Percentiles rank a stretch among this genome's conserved stretches.
phyloP scores from a whole-genome alignment of 2,888 invertebrate species.

The Ochlodes sylvanus region DNA sequence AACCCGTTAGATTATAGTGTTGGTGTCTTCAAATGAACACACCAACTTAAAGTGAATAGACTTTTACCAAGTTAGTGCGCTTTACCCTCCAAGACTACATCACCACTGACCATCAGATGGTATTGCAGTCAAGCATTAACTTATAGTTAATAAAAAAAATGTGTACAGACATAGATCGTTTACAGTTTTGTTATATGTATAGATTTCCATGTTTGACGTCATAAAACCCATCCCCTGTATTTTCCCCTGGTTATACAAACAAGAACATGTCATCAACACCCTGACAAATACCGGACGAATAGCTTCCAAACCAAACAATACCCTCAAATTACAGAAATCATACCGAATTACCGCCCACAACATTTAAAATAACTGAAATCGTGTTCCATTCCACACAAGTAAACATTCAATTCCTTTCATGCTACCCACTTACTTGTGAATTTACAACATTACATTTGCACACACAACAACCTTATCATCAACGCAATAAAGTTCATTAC shows the following conservation, averaged over 20 bases:
- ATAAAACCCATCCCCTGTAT: constrained; percentile 4
- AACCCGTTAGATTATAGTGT: too few relatives aligned
- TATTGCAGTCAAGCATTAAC: too few relatives aligned
- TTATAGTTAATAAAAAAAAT: too few relatives aligned
- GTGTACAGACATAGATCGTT: too few relatives aligned
- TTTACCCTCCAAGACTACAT: too few relatives aligned
- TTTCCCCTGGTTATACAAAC: constrained; percentile 30
- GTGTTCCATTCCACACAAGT: constrained; percentile 34
- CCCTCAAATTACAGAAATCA: constrained; percentile 59
- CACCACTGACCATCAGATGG: too few relatives aligned
- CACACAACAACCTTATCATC: constrained; percentile 34
- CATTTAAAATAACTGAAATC: constrained; percentile 35
- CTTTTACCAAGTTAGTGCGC: too few relatives aligned
- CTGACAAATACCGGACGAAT: constrained; percentile 49
- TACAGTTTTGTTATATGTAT: too few relatives aligned
- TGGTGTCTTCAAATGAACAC: too few relatives aligned
- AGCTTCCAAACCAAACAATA: constrained; percentile 62
- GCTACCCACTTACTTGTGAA: constrained; percentile 55
- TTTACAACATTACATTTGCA: constrained; percentile 1
- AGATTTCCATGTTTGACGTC: background rate
- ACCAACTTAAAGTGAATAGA: too few relatives aligned
- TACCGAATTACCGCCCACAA: constrained; percentile 32
- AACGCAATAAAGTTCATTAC: constrained; percentile 34
- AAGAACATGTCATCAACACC: constrained; percentile 50
- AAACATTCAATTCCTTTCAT: constrained; percentile 48